Percentiles rank a stretch among this genome's conserved stretches.
These are phyloP conservation scores for Condylura cristata DNA, from an alignment of 2,113 vertebrate species.

Conservation along the genomic window DNA sequence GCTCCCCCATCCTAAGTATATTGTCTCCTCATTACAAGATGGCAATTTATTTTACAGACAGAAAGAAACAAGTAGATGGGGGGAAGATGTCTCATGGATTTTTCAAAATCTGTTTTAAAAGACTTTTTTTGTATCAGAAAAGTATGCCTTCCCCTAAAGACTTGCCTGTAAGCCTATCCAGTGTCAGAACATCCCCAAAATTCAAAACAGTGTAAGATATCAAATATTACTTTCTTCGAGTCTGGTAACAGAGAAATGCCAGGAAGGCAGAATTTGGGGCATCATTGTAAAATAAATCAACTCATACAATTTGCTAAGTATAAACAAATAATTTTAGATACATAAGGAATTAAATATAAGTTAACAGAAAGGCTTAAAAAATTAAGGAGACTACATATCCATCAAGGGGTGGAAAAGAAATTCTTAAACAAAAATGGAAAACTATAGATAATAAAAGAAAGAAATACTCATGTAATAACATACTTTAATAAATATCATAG, in stretches of 20 bases:
- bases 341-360: not conserved
- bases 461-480: not conserved
- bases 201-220: not conserved
- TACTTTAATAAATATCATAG: not conserved
- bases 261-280: not conserved
- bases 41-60: not conserved
- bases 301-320: not conserved
- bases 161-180: not conserved
- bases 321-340: not conserved
- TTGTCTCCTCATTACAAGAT: not conserved
- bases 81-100: not conserved
- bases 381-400: not conserved
- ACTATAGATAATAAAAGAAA: not conserved
- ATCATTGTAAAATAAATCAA: not conserved
- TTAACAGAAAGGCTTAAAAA: not conserved
- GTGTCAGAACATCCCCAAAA: not conserved
- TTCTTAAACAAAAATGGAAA: not conserved
- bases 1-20: not conserved
- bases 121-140: not conserved
- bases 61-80: not conserved
- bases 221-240: not conserved
- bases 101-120: not conserved
- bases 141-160: not conserved
- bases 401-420: not conserved
- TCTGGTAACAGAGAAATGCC: not conserved